Percentiles rank a stretch among this genome's conserved stretches.
These are phyloP conservation scores for Drosophila santomea DNA, from an alignment of 1,140 invertebrate genomes.

Conservation along the genomic window DNA sequence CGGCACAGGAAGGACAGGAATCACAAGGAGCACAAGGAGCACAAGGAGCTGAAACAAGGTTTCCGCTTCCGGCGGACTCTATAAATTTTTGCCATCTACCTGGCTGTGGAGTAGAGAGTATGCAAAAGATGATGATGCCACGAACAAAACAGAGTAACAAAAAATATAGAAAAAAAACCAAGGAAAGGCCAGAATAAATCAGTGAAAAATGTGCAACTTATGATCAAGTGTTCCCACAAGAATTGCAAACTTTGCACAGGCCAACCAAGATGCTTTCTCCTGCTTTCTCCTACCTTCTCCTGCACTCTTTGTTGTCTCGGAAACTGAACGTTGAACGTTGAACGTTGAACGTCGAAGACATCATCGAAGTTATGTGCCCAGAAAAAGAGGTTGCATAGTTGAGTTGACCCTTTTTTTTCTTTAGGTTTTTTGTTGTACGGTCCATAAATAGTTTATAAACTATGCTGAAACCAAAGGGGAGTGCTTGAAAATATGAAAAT, in stretches of 20 bases:
- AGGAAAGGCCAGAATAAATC: conserved; percentile 63
- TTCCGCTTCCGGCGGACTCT: conserved; percentile 48
- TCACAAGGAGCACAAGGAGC: conserved; percentile 6
- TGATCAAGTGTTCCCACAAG: conserved; percentile 83
- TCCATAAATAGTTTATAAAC: conserved; percentile 79
- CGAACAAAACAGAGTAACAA: not conserved
- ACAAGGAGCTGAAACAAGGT: conserved; percentile 11
- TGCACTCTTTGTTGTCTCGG: conserved; percentile 68
- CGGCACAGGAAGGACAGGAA: conserved; percentile 11
- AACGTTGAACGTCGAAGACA: conserved; percentile 75
- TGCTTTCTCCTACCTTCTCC: not conserved
- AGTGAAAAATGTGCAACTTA: conserved; percentile 79
- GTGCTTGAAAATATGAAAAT: not conserved
- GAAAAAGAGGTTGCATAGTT: conserved; percentile 64
- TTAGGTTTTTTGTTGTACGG: conserved; percentile 13
- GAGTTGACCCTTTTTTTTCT: conserved; percentile 71
- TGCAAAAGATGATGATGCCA: conserved; percentile 36
- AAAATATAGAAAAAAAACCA: not conserved
- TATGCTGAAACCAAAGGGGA: conserved; percentile 32
- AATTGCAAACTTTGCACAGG: conserved; percentile 73
- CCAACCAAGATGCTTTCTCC: conserved; percentile 23
- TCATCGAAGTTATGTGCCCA: conserved; percentile 76
- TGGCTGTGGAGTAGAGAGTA: conserved; percentile 11
- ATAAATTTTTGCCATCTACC: conserved; percentile 57
- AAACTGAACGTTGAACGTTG: conserved; percentile 68